Percentiles rank a stretch among this genome's conserved stretches.
Evolutionary conservation across 2,888 invertebrate genomes (phyloP).

Genomic region (Drosophila birchii): DNA sequence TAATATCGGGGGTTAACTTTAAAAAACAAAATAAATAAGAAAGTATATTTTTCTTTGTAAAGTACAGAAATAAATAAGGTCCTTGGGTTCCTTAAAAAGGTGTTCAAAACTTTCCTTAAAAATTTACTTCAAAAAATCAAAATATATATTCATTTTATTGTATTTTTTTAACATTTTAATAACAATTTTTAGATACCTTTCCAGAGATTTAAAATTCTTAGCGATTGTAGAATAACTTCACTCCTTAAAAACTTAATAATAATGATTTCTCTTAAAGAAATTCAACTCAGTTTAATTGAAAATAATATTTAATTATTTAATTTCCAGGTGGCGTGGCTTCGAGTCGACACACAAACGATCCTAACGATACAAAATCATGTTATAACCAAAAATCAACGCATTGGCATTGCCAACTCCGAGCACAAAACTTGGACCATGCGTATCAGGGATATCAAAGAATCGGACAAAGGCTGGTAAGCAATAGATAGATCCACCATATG

Average conservation of each 20-base stretch:
- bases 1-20: no score
- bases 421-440: slow-evolving; percentile 93
- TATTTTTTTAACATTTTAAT: no score
- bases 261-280: no score
- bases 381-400: slow-evolving; percentile 95
- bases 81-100: no score
- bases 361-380: slow-evolving; percentile 95
- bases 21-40: background rate
- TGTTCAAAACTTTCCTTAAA: no score
- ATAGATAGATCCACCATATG: background rate
- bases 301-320: background rate
- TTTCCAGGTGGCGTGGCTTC: slow-evolving; percentile 84
- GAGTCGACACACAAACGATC: slow-evolving; percentile 93
- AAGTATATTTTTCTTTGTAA: no score
- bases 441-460: slow-evolving; percentile 91
- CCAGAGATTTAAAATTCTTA: no score
- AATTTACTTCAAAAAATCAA: no score
- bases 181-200: no score
- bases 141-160: no score
- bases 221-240: no score
- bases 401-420: slow-evolving; percentile 91
- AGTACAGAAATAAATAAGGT: no score
- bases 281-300: background rate
- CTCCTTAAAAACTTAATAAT: background rate
- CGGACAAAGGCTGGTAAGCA: slow-evolving; percentile 89